Base-by-base conservation (phyloP, 2,797 vertebrate genomes). In the Jordanella pulchra region DNA sequence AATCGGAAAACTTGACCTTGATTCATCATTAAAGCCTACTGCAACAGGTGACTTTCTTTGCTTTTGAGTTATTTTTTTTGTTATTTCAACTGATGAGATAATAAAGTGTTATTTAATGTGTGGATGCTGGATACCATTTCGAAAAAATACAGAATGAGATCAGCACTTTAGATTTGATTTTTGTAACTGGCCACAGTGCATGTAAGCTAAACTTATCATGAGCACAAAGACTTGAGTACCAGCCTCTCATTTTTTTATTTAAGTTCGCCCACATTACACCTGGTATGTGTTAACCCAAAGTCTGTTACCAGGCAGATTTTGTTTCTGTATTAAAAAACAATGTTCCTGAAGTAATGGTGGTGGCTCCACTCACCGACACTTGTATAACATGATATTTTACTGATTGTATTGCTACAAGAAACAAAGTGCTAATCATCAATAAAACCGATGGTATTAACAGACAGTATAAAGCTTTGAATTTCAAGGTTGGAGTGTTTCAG, bases 21-120 rank as follows among this genome's bases (percentile, higher is more conserved):
- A 89, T 84, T 92, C 90, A 92, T 89, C 90, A 81, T 84, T 75
- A 63, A 88, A 84, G 91, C 92, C 92, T 92, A 71, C 67, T 78
- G 42, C 65, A 77, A 66, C 73, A 27, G 30, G 54, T 81, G n/a
- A 65, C 44, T 53, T 67, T 71, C 73, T 87, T 78, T 77, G 2
- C 78, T 63, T 84, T 68, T 66, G 73, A 70, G 9, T 27, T n/a
- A n/a, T n/a, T n/a, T 1, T 87, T 78, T 76, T 53, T 77, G 77
- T 83, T 74, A 39, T 83, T 23, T 50, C 60, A 64, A 9, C 50
- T 77, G 63, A 81, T 75, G 25, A 68, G 27, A 68, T 60, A 28
- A 87, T 66, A 68, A 48, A 14, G 50, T 86, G 64, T 76, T 30
- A 71, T 7, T 71, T 14, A 63, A 51, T 21, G 0, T 54, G 17